phyloP scores from a whole-genome alignment of 1,140 invertebrate genomes.

The Pseudomyrmex sp. region DNA sequence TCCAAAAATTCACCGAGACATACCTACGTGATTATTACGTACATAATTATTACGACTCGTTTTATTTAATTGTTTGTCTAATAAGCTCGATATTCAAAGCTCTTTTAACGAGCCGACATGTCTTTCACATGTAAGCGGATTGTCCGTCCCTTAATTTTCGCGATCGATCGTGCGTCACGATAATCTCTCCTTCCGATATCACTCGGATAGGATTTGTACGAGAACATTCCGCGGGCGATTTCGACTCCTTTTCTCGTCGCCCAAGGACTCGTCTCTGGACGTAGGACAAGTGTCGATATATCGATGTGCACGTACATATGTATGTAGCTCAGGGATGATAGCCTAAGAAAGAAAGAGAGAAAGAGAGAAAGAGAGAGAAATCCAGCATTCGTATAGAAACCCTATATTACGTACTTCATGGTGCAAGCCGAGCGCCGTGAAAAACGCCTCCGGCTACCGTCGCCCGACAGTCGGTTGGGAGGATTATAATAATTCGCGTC shows the following conservation, averaged over 20 bases:
- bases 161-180: not conserved
- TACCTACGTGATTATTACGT: too few species aligned
- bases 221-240: slow-evolving; percentile 61
- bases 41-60: too few species aligned
- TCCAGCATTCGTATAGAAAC: slow-evolving; percentile 23
- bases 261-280: slow-evolving; percentile 48
- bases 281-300: slow-evolving; percentile 45
- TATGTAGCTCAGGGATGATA: slow-evolving; percentile 19
- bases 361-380: slow-evolving; percentile 1
- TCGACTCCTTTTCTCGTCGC: slow-evolving; percentile 55
- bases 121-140: too few species aligned
- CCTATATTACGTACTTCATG: slow-evolving; percentile 50
- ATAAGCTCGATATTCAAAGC: too few species aligned
- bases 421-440: slow-evolving; percentile 44
- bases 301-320: not conserved
- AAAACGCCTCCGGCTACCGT: slow-evolving; percentile 70
- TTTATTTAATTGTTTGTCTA: too few species aligned
- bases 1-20: too few species aligned
- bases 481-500: slow-evolving; percentile 83
- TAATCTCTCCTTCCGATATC: slow-evolving; percentile 24
- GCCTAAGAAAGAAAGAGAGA: slow-evolving; percentile 2
- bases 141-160: not conserved
- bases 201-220: slow-evolving; percentile 50
- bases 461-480: slow-evolving; percentile 60
- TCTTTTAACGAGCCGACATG: too few species aligned